phyloP scores from a whole-genome alignment of 53 echinoderm and acorn worm species.

The Arbacia lixula region DNA sequence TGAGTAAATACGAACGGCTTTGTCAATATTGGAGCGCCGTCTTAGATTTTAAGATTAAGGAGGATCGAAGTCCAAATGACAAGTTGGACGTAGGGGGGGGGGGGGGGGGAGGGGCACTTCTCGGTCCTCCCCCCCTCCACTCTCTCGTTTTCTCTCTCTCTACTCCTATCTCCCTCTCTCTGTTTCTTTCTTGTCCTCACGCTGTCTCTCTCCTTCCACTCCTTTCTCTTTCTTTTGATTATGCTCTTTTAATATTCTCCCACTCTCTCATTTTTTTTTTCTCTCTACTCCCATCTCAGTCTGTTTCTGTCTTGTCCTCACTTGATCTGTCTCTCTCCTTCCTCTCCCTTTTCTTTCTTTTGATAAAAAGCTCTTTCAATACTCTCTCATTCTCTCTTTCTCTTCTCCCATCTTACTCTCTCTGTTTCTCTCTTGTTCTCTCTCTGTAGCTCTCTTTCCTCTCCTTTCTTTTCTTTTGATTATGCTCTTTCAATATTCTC shows the following conservation, averaged over 20 bases:
- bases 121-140: neutral
- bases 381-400: neutral
- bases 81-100: no score
- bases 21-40: no score
- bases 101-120: no score
- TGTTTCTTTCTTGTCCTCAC: neutral
- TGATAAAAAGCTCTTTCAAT: no score
- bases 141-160: neutral
- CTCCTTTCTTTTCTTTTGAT: neutral
- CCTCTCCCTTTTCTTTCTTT: no score
- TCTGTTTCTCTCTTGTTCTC: neutral
- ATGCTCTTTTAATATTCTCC: neutral
- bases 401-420: neutral
- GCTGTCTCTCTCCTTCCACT: neutral
- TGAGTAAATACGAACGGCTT: no score
- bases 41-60: no score
- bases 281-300: neutral
- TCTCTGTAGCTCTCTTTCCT: neutral
- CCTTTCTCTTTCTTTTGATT: neutral
- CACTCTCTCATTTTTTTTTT: neutral
- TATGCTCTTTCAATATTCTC: neutral
- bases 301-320: neutral
- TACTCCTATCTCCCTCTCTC: neutral
- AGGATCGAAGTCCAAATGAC: no score
- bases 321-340: neutral